Percentiles rank a stretch among this genome's conserved stretches.
Evolutionary conservation across 2,888 invertebrate species (phyloP).

Genomic region (Oscheius myriophilus): DNA sequence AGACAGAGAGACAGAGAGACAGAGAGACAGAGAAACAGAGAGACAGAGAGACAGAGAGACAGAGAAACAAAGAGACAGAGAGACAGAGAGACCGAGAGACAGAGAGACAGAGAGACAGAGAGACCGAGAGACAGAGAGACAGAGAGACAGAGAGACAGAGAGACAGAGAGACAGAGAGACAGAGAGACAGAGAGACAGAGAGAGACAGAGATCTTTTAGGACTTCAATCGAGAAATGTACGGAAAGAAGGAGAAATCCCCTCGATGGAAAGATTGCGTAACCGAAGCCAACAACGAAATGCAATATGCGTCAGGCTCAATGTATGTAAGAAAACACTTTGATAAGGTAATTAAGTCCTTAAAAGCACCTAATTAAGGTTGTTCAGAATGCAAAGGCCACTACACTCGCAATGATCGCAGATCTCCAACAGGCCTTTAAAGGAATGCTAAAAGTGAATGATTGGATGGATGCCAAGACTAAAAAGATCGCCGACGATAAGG

Average conservation of each 20-base stretch:
- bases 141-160: not conserved
- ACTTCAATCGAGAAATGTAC: conserved; percentile 69
- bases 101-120: not conserved
- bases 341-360: conserved; percentile 69
- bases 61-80: not conserved
- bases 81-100: not conserved
- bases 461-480: conserved; percentile 89
- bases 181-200: not conserved
- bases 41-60: not conserved
- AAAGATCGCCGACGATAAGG: conserved; percentile 54
- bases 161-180: not conserved
- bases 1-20: not conserved
- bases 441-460: conserved; percentile 81
- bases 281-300: conserved; percentile 40
- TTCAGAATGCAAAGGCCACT: conserved; percentile 46
- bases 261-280: conserved; percentile 85
- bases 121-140: not conserved
- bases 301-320: conserved; percentile 77
- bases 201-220: conserved; percentile 37
- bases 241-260: conserved; percentile 77
- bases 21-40: not conserved
- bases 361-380: too few species aligned
- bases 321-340: conserved; percentile 88
- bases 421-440: conserved; percentile 82
- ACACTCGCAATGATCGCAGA: conserved; percentile 88